Base-by-base conservation (phyloP, 1,140 invertebrate species). In the Harpegnathos saltator region DNA sequence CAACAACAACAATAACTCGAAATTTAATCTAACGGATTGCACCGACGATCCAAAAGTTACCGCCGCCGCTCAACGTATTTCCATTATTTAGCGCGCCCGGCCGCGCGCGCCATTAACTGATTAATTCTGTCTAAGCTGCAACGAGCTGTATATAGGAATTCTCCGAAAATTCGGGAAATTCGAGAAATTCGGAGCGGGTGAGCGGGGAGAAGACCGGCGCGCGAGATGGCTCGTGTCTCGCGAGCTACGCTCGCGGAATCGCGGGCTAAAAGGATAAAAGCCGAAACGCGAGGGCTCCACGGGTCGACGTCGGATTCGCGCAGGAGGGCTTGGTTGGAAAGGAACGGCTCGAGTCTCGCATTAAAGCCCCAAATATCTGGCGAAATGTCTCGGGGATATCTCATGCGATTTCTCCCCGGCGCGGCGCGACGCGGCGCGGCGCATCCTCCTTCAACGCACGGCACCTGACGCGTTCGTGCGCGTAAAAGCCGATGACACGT, bases 291-390 rank as follows among this genome's bases (percentile, higher is more conserved):
- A 68, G 59, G 48, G 22, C 61, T 44, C n/a, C n/a, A 15, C 14
- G 9, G 59, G 17, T 52, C 61, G 75, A 80, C 52, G 50, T 15
- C 38, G 7, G 38, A 9, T 44, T 44, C 0, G 4, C 38, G n/a
- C n/a, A n/a, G n/a, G n/a, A n/a, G n/a, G n/a, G n/a, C n/a, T n/a
- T n/a, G 38, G 38, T 44, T 9, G 38, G 38, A 9, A 11, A 0
- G 38, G 48, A 24, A 75, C 0, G 26, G 44, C 69, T 63, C 15
- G 24, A 63, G 77, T 66, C 80, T 82, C 68, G 66, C 74, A 82
- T 87, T 84, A 87, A 66, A 50, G 26, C 71, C 62, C 61, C 77
- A 85, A 89, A 85, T 89, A 73, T 82, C 63, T 62, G 72, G 78
- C 44, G 58, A 75, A 87, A 78, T 85, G 68, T 75, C 82, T 71